Conservation (phyloP, 2,888 invertebrate genomes). For the Tipula confusa region DNA sequence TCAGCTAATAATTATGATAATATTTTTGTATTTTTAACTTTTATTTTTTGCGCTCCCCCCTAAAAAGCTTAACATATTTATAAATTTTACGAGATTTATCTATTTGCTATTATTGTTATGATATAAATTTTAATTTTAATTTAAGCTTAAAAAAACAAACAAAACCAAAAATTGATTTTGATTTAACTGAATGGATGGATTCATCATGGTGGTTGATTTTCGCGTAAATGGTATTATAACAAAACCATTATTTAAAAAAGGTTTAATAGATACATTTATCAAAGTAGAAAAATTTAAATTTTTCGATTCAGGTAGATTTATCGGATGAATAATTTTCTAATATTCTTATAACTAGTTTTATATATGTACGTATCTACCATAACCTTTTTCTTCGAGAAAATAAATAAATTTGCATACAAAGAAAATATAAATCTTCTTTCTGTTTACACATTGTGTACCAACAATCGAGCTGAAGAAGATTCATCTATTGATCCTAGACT, state of each 20-base stretch:
- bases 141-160: neutral
- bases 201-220: neutral
- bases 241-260: neutral
- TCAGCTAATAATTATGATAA: neutral
- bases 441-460: neutral
- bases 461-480: neutral
- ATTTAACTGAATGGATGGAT: neutral
- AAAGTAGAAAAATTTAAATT: neutral
- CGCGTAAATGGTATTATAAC: neutral
- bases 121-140: neutral
- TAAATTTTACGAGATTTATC: neutral
- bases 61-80: neutral
- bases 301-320: neutral
- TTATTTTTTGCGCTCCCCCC: neutral
- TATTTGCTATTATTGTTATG: no score
- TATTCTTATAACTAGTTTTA: neutral
- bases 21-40: neutral
- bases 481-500: neutral
- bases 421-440: neutral
- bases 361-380: neutral
- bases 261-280: conserved; percentile 8
- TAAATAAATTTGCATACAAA: conserved; percentile 5
- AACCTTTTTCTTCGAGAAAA: neutral
- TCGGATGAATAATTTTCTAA: neutral
- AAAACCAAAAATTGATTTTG: neutral